A percentile compares a stretch with the other conserved stretches of the same genome.
These are phyloP conservation scores for Helarctos malayanus DNA, from an alignment of 2,797 vertebrate species.

Conservation along the genomic window DNA sequence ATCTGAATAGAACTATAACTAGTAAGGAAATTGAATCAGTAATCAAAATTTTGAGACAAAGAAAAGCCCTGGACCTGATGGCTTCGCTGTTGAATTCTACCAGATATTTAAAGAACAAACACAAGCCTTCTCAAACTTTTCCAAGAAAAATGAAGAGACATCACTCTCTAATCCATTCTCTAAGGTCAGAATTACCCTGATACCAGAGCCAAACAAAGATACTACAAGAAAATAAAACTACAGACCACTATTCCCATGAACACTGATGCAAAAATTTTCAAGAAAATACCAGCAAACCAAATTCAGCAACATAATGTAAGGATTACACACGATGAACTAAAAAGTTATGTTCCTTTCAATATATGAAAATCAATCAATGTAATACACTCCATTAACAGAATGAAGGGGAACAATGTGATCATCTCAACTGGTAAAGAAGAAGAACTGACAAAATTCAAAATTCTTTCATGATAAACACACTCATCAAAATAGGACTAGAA, in stretches of 20 bases:
- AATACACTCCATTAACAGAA: background rate
- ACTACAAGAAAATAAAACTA: background rate
- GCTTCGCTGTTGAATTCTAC: background rate
- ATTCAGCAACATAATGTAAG: background rate
- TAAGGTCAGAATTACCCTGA: background rate
- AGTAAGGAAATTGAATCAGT: background rate
- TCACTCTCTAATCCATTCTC: background rate
- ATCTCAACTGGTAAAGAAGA: background rate
- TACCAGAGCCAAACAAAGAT: background rate
- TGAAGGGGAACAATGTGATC: background rate
- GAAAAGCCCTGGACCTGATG: background rate
- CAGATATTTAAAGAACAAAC: background rate
- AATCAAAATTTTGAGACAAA: background rate
- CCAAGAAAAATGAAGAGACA: background rate
- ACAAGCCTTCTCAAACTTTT: background rate
- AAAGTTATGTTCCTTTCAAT: background rate
- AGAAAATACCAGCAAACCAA: background rate
- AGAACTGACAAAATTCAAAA: background rate
- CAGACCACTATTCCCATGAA: background rate
- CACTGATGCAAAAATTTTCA: background rate
- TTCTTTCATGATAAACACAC: background rate
- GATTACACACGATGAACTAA: background rate
- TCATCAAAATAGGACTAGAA: background rate
- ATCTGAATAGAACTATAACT: background rate
- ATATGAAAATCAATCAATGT: background rate